Evolutionary conservation across 1,140 invertebrate genomes (phyloP).

Genomic region (Aphis gossypii): DNA sequence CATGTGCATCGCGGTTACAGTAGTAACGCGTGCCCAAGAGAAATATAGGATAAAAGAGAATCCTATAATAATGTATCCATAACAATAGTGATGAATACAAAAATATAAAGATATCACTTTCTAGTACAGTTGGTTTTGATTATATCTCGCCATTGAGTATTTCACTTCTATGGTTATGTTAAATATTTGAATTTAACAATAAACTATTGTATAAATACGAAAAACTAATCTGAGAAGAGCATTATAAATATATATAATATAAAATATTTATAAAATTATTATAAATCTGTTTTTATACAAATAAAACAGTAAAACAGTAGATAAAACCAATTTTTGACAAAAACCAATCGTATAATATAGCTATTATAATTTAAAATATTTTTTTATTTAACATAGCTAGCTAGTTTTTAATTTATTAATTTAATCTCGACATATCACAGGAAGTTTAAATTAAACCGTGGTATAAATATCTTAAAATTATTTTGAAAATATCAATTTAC

Average conservation of each 20-base stretch:
- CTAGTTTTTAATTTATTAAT: neutral
- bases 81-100: neutral
- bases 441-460: neutral
- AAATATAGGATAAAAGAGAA: neutral
- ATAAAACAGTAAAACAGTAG: neutral
- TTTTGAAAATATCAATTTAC: neutral
- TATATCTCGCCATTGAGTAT: neutral
- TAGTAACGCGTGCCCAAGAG: neutral
- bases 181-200: neutral
- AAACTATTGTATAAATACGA: neutral
- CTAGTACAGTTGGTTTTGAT: neutral
- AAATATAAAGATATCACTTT: neutral
- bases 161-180: neutral
- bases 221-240: neutral
- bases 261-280: too few relatives aligned
- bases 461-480: neutral
- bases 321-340: neutral
- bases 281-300: neutral
- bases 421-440: neutral
- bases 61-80: neutral
- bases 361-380: neutral
- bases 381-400: neutral
- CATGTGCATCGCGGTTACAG: neutral
- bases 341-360: neutral
- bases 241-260: neutral